phyloP scores from a whole-genome alignment of 2,888 invertebrate species.

The Perithous albicinctus region DNA sequence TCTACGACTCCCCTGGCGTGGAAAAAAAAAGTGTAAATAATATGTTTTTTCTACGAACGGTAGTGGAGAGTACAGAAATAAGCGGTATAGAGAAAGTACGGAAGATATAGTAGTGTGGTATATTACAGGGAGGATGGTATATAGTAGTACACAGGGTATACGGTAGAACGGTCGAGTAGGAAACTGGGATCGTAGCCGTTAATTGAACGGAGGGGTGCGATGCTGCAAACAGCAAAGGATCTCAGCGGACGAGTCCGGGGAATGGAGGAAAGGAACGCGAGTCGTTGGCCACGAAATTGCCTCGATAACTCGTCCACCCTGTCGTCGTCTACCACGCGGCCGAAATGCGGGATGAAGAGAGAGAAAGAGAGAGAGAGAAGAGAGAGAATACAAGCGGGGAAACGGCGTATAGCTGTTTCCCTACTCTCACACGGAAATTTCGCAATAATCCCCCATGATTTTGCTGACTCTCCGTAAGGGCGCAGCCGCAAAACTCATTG shows the following conservation, averaged over 20 bases:
- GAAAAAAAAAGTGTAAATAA: not conserved
- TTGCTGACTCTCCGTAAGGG: slow-evolving; percentile 37
- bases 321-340: slow-evolving; percentile 65
- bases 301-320: slow-evolving; percentile 72
- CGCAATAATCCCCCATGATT: slow-evolving; percentile 60
- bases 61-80: not conserved
- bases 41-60: slow-evolving; percentile 7
- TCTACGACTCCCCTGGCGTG: not conserved
- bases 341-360: slow-evolving; percentile 47
- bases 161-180: slow-evolving; percentile 62
- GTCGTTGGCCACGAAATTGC: slow-evolving; percentile 78
- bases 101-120: slow-evolving; percentile 26
- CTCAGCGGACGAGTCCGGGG: slow-evolving; percentile 47
- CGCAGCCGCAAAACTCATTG: slow-evolving; percentile 37
- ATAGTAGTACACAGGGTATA: slow-evolving; percentile 31
- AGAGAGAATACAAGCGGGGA: too few species aligned
- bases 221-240: slow-evolving; percentile 70
- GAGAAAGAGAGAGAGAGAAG: not conserved
- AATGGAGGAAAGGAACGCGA: slow-evolving; percentile 68
- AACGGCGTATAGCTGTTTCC: slow-evolving; percentile 34
- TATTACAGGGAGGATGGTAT: slow-evolving; percentile 23
- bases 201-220: slow-evolving; percentile 75
- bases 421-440: slow-evolving; percentile 52
- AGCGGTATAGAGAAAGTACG: slow-evolving; percentile 21
- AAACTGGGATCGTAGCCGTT: slow-evolving; percentile 72